phyloP scores from a whole-genome alignment of 1,140 invertebrate genomes.

The Neodiprion pinetum region DNA sequence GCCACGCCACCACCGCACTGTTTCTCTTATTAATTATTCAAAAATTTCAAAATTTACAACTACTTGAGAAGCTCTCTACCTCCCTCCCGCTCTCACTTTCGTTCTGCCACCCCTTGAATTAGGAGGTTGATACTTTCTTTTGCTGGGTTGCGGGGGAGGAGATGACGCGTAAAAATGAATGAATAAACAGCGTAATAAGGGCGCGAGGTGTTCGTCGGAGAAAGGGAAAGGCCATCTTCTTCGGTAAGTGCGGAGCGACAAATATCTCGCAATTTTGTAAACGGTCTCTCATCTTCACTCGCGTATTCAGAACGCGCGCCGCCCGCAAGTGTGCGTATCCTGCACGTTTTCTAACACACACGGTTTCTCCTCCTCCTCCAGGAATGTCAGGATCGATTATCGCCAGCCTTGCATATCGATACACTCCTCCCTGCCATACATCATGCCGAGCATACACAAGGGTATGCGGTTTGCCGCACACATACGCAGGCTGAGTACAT shows the following conservation, averaged over 20 bases:
- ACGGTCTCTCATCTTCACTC: neutral
- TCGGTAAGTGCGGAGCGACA: too few relatives aligned
- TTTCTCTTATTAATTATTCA: conserved; percentile 5
- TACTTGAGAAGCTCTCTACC: neutral
- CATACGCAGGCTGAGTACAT: neutral
- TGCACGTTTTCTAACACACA: neutral
- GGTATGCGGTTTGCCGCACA: neutral
- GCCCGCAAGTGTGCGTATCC: neutral
- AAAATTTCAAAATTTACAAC: neutral
- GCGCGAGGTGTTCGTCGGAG: neutral
- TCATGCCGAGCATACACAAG: neutral
- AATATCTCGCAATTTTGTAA: neutral
- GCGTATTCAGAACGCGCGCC: conserved; percentile 10
- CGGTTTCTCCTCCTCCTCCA: neutral
- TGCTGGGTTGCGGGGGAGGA: too few relatives aligned
- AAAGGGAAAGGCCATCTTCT: too few relatives aligned
- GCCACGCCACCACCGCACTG: neutral
- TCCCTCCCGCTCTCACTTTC: neutral
- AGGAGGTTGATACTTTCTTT: too few relatives aligned
- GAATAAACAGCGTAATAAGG: neutral
- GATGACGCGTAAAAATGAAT: neutral
- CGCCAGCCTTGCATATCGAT: conserved; percentile 12
- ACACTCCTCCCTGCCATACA: neutral
- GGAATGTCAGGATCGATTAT: conserved; percentile 10
- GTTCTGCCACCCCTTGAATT: too few relatives aligned